Conservation (phyloP, 1,140 invertebrate genomes). For the Philotrypesis tridentata region DNA sequence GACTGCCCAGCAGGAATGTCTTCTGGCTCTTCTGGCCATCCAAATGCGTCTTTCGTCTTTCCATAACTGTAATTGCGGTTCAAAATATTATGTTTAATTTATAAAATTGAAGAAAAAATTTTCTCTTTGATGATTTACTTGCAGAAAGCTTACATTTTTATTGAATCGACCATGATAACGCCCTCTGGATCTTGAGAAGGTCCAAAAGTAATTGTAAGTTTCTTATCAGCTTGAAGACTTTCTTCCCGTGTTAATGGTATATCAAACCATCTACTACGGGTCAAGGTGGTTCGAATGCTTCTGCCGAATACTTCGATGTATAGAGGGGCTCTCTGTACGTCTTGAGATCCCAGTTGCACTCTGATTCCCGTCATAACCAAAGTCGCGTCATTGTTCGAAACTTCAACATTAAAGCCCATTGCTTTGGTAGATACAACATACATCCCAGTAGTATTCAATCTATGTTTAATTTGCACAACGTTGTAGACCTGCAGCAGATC, state of each 20-base stretch:
- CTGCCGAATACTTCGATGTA: constrained; percentile 91
- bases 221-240: constrained; percentile 94
- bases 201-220: constrained; percentile 91
- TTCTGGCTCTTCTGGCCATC: constrained; percentile 97
- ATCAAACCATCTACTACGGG: constrained; percentile 94
- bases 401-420: constrained; percentile 91
- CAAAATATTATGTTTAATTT: neutral
- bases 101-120: neutral
- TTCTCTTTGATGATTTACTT: neutral
- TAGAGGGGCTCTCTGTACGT: constrained; percentile 86
- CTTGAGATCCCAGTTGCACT: constrained; percentile 90
- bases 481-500: constrained; percentile 97
- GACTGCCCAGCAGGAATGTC: constrained; percentile 81
- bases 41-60: constrained; percentile 96
- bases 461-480: constrained; percentile 92
- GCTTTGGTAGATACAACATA: constrained; percentile 93
- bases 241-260: constrained; percentile 96
- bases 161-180: constrained; percentile 93
- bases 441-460: constrained; percentile 91
- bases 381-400: constrained; percentile 90
- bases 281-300: constrained; percentile 82
- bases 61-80: constrained; percentile 79
- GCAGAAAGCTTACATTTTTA: constrained; percentile 81
- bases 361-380: constrained; percentile 92
- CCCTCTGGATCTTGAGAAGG: constrained; percentile 91